These are phyloP conservation scores for Pituophis catenifer DNA, from an alignment of 2,113 vertebrate species.

Conservation along the genomic window DNA sequence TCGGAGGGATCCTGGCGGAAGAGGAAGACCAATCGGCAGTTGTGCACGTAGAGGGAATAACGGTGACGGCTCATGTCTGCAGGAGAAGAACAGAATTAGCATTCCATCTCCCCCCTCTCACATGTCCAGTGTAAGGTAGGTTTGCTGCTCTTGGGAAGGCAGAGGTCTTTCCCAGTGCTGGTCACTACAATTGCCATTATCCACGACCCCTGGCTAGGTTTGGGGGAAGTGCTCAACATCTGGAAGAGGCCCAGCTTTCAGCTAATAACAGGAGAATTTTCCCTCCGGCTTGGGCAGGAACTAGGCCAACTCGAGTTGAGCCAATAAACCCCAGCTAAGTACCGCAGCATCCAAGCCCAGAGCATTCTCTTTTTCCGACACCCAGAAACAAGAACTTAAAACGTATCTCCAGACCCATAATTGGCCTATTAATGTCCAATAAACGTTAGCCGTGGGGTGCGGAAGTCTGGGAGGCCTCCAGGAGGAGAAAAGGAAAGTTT, in stretches of 20 bases:
- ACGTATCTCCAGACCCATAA: background rate
- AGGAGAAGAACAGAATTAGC: background rate
- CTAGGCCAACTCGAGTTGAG: background rate
- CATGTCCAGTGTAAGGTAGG: background rate
- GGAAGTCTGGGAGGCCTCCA: background rate
- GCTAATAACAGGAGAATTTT: background rate
- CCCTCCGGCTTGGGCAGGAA: background rate
- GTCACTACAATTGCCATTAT: background rate
- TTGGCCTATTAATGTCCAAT: background rate
- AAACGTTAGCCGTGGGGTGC: background rate
- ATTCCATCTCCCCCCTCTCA: background rate
- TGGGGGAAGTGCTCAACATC: too few species aligned
- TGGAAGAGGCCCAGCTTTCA: background rate
- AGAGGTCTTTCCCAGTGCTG: background rate
- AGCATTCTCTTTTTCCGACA: background rate
- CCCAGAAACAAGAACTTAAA: background rate
- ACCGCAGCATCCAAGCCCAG: background rate
- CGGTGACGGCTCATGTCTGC: slow-evolving; percentile 95
- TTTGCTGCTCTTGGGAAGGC: background rate
- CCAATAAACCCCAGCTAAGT: background rate
- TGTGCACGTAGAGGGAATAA: slow-evolving; percentile 89
- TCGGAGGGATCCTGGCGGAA: slow-evolving; percentile 88
- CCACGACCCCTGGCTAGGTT: background rate
- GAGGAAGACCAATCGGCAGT: slow-evolving; percentile 89
- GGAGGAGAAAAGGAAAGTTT: background rate